Evolutionary conservation across 2,113 vertebrate species (phyloP).

Genomic region (Dasyurus viverrinus): DNA sequence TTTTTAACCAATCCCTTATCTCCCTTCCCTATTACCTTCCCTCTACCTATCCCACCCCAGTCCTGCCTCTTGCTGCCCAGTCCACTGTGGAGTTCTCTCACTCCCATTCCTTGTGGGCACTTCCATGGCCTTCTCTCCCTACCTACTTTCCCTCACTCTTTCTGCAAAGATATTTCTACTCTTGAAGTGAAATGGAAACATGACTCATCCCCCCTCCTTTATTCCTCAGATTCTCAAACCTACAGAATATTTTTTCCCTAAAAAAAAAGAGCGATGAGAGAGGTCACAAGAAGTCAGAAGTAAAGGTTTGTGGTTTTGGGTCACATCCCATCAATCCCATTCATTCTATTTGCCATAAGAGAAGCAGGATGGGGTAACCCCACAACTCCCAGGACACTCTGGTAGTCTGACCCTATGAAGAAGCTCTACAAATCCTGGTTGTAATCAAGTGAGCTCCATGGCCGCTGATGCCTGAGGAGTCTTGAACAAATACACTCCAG

Average conservation of each 20-base stretch:
- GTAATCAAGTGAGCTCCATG: not conserved
- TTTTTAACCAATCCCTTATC: not conserved
- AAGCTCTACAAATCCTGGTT: not conserved
- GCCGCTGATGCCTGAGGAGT: slow-evolving; percentile 4
- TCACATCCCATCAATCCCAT: not conserved
- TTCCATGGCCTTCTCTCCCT: not conserved
- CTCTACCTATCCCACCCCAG: not conserved
- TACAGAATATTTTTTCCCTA: not conserved
- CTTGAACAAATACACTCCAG: slow-evolving; percentile 1
- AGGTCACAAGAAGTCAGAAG: not conserved
- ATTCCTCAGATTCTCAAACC: not conserved
- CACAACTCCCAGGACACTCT: not conserved
- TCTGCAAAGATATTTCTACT: not conserved
- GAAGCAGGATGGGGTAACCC: not conserved
- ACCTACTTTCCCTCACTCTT: not conserved
- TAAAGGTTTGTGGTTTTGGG: not conserved
- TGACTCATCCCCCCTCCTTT: not conserved
- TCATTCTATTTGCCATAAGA: not conserved
- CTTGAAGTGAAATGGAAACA: not conserved
- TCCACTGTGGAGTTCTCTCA: not conserved
- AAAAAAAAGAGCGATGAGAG: not conserved
- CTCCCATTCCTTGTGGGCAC: not conserved
- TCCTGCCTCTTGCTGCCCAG: not conserved
- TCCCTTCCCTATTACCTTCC: not conserved
- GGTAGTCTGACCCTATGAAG: not conserved